phyloP scores from a whole-genome alignment of 2,113 vertebrate species.

The Pterocles orientalis region DNA sequence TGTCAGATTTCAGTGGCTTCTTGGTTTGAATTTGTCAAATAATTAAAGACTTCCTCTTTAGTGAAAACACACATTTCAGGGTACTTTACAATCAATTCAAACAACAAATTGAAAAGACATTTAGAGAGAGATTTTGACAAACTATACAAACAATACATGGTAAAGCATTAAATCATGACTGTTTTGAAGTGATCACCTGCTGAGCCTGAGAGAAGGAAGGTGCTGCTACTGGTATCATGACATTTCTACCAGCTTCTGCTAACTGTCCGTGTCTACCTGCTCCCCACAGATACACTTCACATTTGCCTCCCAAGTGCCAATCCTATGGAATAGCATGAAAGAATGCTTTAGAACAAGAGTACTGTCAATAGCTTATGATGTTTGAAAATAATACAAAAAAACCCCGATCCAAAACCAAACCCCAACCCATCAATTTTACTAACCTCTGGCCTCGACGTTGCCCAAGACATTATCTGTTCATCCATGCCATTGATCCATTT shows the following conservation, averaged over 20 bases:
- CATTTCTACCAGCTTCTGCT: conserved; percentile 94
- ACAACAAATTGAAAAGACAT: background rate
- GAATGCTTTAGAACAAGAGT: background rate
- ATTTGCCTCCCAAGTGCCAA: conserved; percentile 97
- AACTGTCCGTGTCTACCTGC: conserved; percentile 94
- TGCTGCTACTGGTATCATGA: conserved; percentile 88
- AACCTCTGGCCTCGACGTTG: conserved; percentile 93
- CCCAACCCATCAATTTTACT: background rate
- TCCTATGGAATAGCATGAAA: conserved; percentile 76
- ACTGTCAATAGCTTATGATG: background rate
- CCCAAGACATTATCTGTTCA: conserved; percentile 99
- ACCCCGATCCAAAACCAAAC: too few species aligned
- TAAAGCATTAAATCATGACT: background rate
- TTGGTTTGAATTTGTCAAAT: background rate
- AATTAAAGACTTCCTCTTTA: background rate
- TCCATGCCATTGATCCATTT: conserved; percentile 96
- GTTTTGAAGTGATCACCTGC: conserved; percentile 78
- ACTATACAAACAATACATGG: background rate
- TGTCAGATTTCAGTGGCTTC: background rate
- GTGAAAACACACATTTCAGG: background rate
- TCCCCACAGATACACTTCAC: conserved; percentile 93
- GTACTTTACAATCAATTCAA: background rate
- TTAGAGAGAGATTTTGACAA: background rate
- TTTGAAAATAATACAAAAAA: background rate
- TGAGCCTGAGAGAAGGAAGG: conserved; percentile 95